These are phyloP conservation scores for Phrynosoma platyrhinos DNA, from an alignment of 2,113 vertebrate species.

Conservation along the genomic window DNA sequence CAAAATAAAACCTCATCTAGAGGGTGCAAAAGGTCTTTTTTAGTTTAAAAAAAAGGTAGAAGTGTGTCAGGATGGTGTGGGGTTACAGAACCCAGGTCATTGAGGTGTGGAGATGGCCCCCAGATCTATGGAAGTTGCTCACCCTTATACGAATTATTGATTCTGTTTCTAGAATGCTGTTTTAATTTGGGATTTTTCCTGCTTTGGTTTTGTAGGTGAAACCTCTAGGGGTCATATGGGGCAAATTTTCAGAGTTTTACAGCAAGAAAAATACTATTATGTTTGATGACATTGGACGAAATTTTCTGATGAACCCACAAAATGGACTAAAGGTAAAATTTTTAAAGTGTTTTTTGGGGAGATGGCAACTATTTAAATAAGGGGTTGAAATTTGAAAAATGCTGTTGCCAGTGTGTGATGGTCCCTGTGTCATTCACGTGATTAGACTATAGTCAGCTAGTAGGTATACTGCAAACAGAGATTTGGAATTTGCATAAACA, in stretches of 20 bases:
- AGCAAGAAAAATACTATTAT: conserved; percentile 98
- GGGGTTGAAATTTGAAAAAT: background rate
- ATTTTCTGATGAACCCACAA: conserved; percentile 99
- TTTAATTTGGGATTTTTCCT: background rate
- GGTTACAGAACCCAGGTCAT: too few species aligned
- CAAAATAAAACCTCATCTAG: too few species aligned
- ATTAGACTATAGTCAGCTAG: background rate
- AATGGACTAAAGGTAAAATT: conserved; percentile 93
- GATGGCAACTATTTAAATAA: conserved; percentile 26
- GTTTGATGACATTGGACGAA: conserved; percentile 98
- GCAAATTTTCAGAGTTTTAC: conserved; percentile 96
- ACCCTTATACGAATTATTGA: background rate
- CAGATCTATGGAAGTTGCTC: too few species aligned
- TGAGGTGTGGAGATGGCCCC: too few species aligned
- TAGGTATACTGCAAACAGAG: background rate
- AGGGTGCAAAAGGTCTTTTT: too few species aligned
- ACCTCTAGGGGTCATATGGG: conserved; percentile 98
- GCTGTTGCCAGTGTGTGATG: background rate
- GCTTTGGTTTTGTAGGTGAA: conserved; percentile 87
- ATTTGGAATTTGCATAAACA: background rate
- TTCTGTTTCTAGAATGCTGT: background rate
- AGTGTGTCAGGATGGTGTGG: too few species aligned
- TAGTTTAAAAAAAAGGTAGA: too few species aligned
- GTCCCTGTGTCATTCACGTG: background rate
- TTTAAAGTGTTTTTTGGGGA: background rate